phyloP scores from a whole-genome alignment of 2,888 invertebrate species.

The Pollenia labialis region DNA sequence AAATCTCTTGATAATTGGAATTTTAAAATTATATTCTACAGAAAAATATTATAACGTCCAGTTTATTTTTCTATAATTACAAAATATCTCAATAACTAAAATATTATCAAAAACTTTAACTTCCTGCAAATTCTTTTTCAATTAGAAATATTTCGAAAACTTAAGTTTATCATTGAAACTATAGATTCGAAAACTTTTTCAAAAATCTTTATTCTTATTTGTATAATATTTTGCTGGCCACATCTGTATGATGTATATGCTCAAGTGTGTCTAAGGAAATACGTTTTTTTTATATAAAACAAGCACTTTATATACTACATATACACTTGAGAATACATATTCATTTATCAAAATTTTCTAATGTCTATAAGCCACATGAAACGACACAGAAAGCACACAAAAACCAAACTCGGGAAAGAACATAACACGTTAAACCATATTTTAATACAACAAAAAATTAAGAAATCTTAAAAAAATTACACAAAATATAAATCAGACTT shows the following conservation, averaged over 20 bases:
- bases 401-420: not conserved
- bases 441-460: constrained; percentile 17
- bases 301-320: constrained; percentile 2
- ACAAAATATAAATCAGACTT: not conserved
- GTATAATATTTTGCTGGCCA: constrained; percentile 15
- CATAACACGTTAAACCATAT: constrained; percentile 41
- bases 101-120: no score
- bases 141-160: no score
- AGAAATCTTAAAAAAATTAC: constrained; percentile 15
- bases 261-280: not conserved
- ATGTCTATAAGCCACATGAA: constrained; percentile 57
- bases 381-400: constrained; percentile 5
- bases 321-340: constrained; percentile 49
- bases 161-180: no score
- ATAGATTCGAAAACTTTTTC: no score
- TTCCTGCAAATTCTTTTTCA: no score
- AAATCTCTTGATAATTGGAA: no score
- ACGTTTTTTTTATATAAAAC: not conserved
- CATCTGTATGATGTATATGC: not conserved
- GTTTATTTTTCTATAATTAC: no score
- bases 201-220: no score
- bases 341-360: constrained; percentile 63
- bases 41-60: no score
- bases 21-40: no score
- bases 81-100: no score